Evolutionary conservation across 1,140 invertebrate genomes (phyloP).

Genomic region (Caenorhabditis latens): DNA sequence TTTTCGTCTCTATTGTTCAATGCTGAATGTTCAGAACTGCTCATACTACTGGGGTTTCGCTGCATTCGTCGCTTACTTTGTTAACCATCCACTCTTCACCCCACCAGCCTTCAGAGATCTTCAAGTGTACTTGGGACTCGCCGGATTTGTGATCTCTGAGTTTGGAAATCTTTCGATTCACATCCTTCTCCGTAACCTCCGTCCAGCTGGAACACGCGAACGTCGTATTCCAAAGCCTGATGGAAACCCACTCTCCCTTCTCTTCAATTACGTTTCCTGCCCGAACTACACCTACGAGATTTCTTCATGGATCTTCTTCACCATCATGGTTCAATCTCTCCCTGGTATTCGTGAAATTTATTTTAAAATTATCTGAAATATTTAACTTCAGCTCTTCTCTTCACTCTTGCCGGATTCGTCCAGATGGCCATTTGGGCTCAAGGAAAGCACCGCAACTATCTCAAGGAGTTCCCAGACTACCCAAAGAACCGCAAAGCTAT

Average conservation of each 20-base stretch:
- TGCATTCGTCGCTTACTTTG: constrained; percentile 93
- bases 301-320: constrained; percentile 91
- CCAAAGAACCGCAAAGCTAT: constrained; percentile 91
- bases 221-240: constrained; percentile 85
- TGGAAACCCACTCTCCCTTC: constrained; percentile 80
- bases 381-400: constrained; percentile 85
- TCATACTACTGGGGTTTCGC: constrained; percentile 98
- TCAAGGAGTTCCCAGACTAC: constrained; percentile 96
- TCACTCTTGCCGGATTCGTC: constrained; percentile 90
- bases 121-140: constrained; percentile 84
- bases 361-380: not conserved
- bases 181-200: constrained; percentile 88
- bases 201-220: constrained; percentile 90
- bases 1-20: not conserved
- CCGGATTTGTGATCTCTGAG: constrained; percentile 85
- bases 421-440: constrained; percentile 98
- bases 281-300: constrained; percentile 99
- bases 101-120: constrained; percentile 82
- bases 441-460: constrained; percentile 93
- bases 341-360: constrained; percentile 83
- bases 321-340: constrained; percentile 92
- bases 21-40: constrained; percentile 84
- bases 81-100: constrained; percentile 96
- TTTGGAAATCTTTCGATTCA: constrained; percentile 93
- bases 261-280: constrained; percentile 94